Conservation (phyloP, 2,113 vertebrate genomes). For the Forbesichthys papilliferus region DNA sequence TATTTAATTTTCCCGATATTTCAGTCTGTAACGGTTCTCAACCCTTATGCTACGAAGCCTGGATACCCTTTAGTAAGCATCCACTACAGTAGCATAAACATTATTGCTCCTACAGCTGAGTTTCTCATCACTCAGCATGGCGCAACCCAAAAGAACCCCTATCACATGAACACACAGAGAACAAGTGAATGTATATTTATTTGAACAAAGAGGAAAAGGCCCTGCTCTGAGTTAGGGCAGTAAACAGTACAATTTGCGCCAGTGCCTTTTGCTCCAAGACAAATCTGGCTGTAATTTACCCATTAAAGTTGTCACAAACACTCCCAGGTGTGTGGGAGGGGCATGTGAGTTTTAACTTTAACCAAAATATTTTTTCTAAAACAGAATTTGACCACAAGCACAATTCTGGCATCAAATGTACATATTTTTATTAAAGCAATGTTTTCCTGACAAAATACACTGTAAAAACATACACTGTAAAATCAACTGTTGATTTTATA, state of each 20-base stretch:
- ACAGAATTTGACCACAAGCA: background rate
- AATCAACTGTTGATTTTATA: no score
- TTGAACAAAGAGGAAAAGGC: constrained; percentile 45
- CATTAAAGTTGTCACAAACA: constrained; percentile 11
- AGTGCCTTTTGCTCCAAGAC: constrained; percentile 21
- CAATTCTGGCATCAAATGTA: no score
- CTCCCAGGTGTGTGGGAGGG: constrained; percentile 1
- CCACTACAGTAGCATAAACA: constrained; percentile 53
- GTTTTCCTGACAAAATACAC: no score
- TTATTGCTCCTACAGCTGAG: constrained; percentile 50
- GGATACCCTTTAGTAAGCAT: constrained; percentile 28
- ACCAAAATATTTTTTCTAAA: background rate
- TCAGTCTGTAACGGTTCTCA: constrained; percentile 1
- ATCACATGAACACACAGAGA: constrained; percentile 39
- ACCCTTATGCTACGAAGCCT: background rate
- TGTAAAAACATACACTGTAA: no score
- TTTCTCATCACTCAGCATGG: constrained; percentile 53
- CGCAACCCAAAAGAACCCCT: constrained; percentile 10
- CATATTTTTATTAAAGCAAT: no score
- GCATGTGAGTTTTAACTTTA: background rate
- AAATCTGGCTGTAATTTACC: constrained; percentile 52
- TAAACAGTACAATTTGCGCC: constrained; percentile 35
- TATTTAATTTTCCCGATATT: background rate
- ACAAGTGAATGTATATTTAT: constrained; percentile 33
- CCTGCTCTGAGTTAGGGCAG: constrained; percentile 25